Conservation (phyloP, 2,113 vertebrate species). For the Edolisoma coerulescens region DNA sequence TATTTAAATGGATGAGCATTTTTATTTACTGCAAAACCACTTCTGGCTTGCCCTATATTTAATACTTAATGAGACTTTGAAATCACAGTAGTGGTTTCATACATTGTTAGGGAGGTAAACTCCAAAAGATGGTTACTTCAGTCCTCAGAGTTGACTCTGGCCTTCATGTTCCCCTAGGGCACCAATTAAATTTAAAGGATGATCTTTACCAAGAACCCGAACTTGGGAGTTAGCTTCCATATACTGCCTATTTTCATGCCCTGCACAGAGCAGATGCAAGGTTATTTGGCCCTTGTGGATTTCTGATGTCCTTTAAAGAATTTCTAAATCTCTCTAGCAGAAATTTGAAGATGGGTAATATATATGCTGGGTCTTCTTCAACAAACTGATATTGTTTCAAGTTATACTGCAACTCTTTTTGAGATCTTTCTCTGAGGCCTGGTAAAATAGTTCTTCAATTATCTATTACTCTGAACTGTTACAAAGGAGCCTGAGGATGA, state of each 20-base stretch:
- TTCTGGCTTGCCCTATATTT: slow-evolving; percentile 44
- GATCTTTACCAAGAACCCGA: background rate
- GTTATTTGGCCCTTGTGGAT: background rate
- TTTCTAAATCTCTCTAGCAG: background rate
- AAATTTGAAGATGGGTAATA: background rate
- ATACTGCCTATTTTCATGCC: background rate
- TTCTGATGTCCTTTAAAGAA: background rate
- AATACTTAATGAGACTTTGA: slow-evolving; percentile 24
- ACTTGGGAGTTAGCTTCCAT: background rate
- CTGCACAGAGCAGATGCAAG: background rate
- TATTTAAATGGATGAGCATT: slow-evolving; percentile 49
- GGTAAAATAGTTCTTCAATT: background rate
- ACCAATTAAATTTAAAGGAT: background rate
- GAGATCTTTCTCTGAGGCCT: background rate
- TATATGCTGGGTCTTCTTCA: background rate
- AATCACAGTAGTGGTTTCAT: background rate
- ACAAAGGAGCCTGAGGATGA: background rate
- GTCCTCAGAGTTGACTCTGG: background rate
- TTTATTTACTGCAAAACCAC: slow-evolving; percentile 55
- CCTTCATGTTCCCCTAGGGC: background rate
- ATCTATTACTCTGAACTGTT: background rate
- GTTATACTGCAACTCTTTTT: background rate
- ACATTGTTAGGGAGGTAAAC: background rate
- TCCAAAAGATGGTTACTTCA: slow-evolving; percentile 2
- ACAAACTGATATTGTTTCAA: background rate